Conservation (phyloP, 2,797 vertebrate genomes). For the Cirrhinus mrigala region DNA sequence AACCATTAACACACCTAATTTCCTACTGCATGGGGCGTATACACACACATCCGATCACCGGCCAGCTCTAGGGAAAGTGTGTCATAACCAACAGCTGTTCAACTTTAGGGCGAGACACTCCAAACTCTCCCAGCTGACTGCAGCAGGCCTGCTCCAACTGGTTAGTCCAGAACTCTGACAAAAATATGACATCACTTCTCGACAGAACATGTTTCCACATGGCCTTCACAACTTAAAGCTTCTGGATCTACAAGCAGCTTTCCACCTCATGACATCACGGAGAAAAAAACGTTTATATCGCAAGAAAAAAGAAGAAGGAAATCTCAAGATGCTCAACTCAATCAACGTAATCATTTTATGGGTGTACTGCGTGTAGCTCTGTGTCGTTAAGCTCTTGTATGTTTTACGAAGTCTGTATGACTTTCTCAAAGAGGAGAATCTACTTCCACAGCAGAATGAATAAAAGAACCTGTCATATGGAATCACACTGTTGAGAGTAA, state of each 20-base stretch:
- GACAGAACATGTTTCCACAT: slow-evolving; percentile 51
- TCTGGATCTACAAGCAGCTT: background rate
- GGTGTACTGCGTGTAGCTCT: too few relatives aligned
- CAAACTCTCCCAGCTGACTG: slow-evolving; percentile 65
- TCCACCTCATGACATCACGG: slow-evolving; percentile 18
- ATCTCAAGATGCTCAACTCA: background rate
- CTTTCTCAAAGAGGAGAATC: background rate
- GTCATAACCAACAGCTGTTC: slow-evolving; percentile 61
- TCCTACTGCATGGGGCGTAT: background rate
- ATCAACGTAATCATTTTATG: background rate
- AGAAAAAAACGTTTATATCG: background rate
- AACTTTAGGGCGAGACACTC: slow-evolving; percentile 37
- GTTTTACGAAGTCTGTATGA: background rate
- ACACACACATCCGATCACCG: background rate
- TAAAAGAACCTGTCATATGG: background rate
- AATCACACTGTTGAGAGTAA: background rate
- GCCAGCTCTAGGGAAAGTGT: slow-evolving; percentile 24
- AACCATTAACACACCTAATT: slow-evolving; percentile 20
- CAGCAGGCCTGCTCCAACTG: slow-evolving; percentile 31
- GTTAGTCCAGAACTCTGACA: slow-evolving; percentile 60
- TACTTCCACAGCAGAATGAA: background rate
- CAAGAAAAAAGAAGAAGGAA: background rate
- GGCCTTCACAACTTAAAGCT: slow-evolving; percentile 29
- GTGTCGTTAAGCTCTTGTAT: background rate
- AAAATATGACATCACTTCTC: slow-evolving; percentile 68